phyloP scores from a whole-genome alignment of 2,888 invertebrate genomes.

The Agriopis leucophaearia region DNA sequence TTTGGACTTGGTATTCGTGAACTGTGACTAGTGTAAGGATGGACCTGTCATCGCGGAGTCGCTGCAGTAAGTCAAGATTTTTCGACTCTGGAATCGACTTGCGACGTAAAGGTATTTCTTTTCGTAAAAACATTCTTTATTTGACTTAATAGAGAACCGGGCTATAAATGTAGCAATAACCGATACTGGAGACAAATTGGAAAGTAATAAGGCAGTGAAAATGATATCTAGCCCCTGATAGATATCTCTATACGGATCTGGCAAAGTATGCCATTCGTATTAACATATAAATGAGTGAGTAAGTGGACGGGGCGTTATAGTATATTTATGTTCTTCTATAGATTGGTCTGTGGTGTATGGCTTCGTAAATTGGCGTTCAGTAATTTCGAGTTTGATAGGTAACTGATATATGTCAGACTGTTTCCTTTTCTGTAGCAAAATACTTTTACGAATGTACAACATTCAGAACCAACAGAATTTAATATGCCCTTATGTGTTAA shows the following conservation, averaged over 20 bases:
- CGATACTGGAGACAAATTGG: conserved; percentile 84
- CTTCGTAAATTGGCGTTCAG: conserved; percentile 62
- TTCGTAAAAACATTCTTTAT: conserved; percentile 48
- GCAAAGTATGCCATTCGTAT: conserved; percentile 76
- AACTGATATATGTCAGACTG: conserved; percentile 23
- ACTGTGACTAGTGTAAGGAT: conserved; percentile 59
- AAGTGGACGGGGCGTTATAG: conserved; percentile 78
- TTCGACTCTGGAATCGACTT: conserved; percentile 85
- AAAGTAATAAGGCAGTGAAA: conserved; percentile 86
- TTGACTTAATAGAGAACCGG: conserved; percentile 58
- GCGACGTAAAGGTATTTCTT: conserved; percentile 81
- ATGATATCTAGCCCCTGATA: conserved; percentile 81
- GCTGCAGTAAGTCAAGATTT: conserved; percentile 85
- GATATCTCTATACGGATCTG: conserved; percentile 82
- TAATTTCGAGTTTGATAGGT: conserved; percentile 55
- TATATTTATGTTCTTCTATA: conserved; percentile 70
- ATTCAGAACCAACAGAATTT: no score
- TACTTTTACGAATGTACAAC: not conserved
- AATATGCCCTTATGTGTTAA: no score
- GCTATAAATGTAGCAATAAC: conserved; percentile 81
- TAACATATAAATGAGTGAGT: conserved; percentile 86
- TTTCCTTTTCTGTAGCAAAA: conserved; percentile 1
- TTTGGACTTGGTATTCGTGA: conserved; percentile 47
- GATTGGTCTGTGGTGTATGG: conserved; percentile 62
- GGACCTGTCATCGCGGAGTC: conserved; percentile 83